Evolutionary conservation across 2,888 invertebrate species (phyloP).

Genomic region (Trachelus stipa): DNA sequence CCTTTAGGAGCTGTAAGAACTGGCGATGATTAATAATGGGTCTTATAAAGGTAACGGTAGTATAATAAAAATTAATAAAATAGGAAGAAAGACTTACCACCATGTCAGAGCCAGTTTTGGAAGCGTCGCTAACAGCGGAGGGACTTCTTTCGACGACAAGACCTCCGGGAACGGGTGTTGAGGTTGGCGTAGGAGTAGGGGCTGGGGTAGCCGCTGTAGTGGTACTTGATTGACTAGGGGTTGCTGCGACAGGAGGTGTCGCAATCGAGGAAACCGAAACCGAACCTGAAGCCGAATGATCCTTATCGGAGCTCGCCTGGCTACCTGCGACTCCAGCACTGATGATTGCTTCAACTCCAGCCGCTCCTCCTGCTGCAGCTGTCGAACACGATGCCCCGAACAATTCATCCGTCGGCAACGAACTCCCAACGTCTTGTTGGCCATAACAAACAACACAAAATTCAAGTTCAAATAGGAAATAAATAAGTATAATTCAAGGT

Average conservation of each 20-base stretch:
- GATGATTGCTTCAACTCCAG: slow-evolving; percentile 47
- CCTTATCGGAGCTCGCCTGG: slow-evolving; percentile 54
- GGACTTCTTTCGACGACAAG: slow-evolving; percentile 66
- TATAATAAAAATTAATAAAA: neutral
- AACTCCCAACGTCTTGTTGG: slow-evolving; percentile 24
- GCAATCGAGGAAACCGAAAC: slow-evolving; percentile 38
- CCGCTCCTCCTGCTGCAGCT: slow-evolving; percentile 57
- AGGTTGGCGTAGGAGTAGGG: slow-evolving; percentile 42
- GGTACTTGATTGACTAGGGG: slow-evolving; percentile 50
- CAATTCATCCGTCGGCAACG: slow-evolving; percentile 62
- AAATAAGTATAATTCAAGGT: neutral
- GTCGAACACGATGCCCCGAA: slow-evolving; percentile 59
- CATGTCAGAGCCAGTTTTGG: slow-evolving; percentile 77
- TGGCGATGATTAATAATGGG: no score
- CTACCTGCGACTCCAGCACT: slow-evolving; percentile 52
- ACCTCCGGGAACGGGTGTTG: slow-evolving; percentile 56
- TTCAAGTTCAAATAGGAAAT: neutral
- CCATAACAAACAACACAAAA: neutral
- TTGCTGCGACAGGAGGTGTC: slow-evolving; percentile 39
- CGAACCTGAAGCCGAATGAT: slow-evolving; percentile 52
- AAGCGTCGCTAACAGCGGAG: slow-evolving; percentile 76
- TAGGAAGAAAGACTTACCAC: slow-evolving; percentile 69
- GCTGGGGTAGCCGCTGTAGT: slow-evolving; percentile 42
- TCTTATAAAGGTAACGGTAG: no score
- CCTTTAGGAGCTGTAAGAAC: no score